phyloP scores from a whole-genome alignment of 2,113 vertebrate species.

The Regulus satrapa region DNA sequence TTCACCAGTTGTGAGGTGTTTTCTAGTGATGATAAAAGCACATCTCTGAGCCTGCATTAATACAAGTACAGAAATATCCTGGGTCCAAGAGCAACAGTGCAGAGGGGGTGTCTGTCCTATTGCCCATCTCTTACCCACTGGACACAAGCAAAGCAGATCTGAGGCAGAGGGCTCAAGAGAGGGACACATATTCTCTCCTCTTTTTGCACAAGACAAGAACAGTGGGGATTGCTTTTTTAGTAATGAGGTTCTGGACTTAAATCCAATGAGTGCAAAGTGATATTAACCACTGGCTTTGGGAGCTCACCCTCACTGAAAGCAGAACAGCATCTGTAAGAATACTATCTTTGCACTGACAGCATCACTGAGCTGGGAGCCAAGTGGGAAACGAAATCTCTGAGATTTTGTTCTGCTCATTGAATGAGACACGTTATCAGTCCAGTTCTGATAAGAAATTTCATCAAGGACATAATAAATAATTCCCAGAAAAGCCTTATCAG shows the following conservation, averaged over 20 bases:
- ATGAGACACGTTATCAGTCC: background rate
- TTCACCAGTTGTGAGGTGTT: background rate
- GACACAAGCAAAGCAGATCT: background rate
- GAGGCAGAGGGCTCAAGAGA: background rate
- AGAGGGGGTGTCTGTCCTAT: background rate
- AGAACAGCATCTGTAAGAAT: background rate
- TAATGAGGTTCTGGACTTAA: background rate
- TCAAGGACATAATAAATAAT: background rate
- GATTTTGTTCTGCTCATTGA: background rate
- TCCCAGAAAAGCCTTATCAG: background rate
- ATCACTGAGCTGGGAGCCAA: background rate
- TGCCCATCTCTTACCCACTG: background rate
- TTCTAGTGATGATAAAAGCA: background rate
- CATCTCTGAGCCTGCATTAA: background rate
- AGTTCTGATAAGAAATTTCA: background rate
- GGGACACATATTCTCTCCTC: background rate
- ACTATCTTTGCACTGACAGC: background rate
- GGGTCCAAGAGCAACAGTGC: background rate
- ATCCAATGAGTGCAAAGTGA: background rate
- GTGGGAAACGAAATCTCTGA: background rate
- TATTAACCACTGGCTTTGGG: background rate
- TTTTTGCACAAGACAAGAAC: background rate
- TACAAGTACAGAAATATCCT: background rate
- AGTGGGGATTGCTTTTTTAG: background rate
- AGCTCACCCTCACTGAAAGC: background rate